A percentile compares a stretch with the other conserved stretches of the same genome.
Conservation (phyloP, 2,888 invertebrate species). For the Habrosyne pyritoides region DNA sequence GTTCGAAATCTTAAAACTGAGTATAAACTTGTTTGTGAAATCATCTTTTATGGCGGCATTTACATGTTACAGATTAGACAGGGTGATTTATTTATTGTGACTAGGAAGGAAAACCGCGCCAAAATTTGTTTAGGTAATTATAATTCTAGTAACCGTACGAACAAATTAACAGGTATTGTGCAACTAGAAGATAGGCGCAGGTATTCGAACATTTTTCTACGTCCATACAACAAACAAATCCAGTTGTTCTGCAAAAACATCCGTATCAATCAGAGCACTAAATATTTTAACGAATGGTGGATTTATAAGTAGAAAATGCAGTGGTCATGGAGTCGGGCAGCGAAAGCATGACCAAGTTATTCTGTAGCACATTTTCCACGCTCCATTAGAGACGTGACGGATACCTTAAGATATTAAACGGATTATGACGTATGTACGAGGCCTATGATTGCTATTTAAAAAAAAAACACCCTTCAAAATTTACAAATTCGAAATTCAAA, state of each 20-base stretch:
- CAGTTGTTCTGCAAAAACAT: neutral
- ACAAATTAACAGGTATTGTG: too few species aligned
- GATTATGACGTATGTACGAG: neutral
- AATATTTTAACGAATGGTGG: constrained; percentile 19
- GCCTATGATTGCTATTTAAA: neutral
- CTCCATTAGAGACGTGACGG: constrained; percentile 51
- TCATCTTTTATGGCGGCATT: too few species aligned
- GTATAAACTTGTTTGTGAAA: too few species aligned
- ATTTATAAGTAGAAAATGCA: constrained; percentile 25
- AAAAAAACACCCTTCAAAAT: too few species aligned
- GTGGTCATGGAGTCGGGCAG: constrained; percentile 16
- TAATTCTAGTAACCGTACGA: too few species aligned
- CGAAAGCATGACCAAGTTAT: constrained; percentile 65
- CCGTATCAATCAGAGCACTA: constrained; percentile 4
- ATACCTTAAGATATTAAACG: constrained; percentile 9
- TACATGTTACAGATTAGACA: too few species aligned
- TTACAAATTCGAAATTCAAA: neutral
- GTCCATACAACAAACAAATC: neutral
- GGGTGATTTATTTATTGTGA: too few species aligned
- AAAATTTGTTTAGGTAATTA: too few species aligned
- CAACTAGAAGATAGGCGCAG: too few species aligned
- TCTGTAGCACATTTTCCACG: constrained; percentile 49
- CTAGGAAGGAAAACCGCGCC: too few species aligned
- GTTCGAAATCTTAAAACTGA: too few species aligned
- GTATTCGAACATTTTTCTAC: too few species aligned